Conservation (phyloP, 1,140 invertebrate species). For the Teleopsis dalmanni region DNA sequence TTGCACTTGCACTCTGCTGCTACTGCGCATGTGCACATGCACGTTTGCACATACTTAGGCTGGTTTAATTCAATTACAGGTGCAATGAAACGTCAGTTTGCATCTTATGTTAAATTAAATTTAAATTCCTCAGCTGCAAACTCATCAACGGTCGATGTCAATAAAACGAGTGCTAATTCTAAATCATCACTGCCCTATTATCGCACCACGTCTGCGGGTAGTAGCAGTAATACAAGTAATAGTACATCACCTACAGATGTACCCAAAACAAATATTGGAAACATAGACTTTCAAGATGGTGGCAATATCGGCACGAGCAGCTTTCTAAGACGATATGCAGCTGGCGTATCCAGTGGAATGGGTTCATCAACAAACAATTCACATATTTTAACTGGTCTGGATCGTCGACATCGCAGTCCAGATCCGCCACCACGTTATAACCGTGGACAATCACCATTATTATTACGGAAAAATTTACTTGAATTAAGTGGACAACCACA, state of each 20-base stretch:
- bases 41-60: constrained; percentile 41
- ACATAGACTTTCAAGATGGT: constrained; percentile 11
- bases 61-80: constrained; percentile 57
- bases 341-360: constrained; percentile 3
- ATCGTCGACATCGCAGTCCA: constrained; percentile 50
- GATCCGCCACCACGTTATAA: constrained; percentile 61
- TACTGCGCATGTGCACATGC: constrained; percentile 4
- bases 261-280: constrained; percentile 18
- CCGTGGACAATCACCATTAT: constrained; percentile 55
- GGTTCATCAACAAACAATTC: constrained; percentile 24
- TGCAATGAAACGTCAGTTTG: constrained; percentile 60
- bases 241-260: constrained; percentile 6
- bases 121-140: constrained; percentile 42
- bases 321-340: constrained; percentile 17
- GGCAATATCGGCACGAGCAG: constrained; percentile 12
- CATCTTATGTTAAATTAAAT: constrained; percentile 70
- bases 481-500: constrained; percentile 42
- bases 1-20: not conserved
- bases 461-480: constrained; percentile 53
- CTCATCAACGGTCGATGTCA: not conserved
- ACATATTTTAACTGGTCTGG: constrained; percentile 30
- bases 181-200: constrained; percentile 14
- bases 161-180: not conserved
- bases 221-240: constrained; percentile 28
- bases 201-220: constrained; percentile 30